Evolutionary conservation across 2,113 vertebrate genomes (phyloP).

Genomic region (Gavia stellata): DNA sequence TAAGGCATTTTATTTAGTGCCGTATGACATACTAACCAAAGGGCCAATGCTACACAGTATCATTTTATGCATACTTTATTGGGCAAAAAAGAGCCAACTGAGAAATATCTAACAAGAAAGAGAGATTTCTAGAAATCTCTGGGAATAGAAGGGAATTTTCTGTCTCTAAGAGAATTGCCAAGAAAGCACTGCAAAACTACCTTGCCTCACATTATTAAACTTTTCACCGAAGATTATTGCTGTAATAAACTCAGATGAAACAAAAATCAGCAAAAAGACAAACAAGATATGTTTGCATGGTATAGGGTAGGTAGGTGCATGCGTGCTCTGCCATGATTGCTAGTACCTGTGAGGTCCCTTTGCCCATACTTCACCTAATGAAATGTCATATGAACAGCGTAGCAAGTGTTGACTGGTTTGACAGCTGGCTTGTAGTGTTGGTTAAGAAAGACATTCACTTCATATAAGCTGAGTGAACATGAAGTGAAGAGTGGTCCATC

Average conservation of each 20-base stretch:
- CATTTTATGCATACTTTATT: background rate
- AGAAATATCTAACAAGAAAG: background rate
- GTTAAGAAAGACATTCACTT: background rate
- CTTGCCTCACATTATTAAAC: background rate
- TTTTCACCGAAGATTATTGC: background rate
- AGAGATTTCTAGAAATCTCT: background rate
- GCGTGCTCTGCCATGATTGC: background rate
- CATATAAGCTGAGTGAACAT: background rate
- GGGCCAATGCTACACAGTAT: background rate
- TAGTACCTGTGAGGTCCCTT: background rate
- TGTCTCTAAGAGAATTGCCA: background rate
- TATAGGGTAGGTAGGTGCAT: background rate
- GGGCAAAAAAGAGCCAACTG: background rate
- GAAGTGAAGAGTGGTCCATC: background rate
- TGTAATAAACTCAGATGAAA: background rate
- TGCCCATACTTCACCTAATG: background rate
- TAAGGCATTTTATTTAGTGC: background rate
- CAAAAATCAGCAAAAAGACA: background rate
- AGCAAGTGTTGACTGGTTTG: background rate
- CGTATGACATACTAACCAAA: background rate
- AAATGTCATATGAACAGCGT: no score
- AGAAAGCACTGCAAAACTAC: background rate
- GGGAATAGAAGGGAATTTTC: background rate
- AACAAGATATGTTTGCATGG: fast-evolving
- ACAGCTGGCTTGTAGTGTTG: fast-evolving